Conservation (phyloP, 64 coral and sea anemone genomes). For the Dendrophyllia cribrosa region DNA sequence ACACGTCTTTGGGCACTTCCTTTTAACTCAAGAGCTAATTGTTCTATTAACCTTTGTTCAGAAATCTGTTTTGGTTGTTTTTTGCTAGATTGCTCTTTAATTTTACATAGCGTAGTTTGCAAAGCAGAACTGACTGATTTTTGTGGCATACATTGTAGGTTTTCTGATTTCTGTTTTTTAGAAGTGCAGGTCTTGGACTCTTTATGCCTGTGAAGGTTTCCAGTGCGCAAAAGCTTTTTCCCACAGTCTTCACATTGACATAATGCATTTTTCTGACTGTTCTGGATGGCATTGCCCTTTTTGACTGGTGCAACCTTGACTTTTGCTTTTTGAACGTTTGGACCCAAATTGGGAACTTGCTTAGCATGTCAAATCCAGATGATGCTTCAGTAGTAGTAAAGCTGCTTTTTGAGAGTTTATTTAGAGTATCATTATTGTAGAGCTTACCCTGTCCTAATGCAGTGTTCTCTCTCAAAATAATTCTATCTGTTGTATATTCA, state of each 20-base stretch:
- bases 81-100: slow-evolving; percentile 26
- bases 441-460: slow-evolving; percentile 28
- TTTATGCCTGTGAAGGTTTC: slow-evolving; percentile 37
- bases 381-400: slow-evolving; percentile 27
- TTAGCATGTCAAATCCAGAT: slow-evolving; percentile 52
- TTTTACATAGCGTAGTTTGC: slow-evolving; percentile 15
- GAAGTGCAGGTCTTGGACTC: slow-evolving; percentile 41
- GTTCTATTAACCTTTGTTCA: slow-evolving; percentile 5
- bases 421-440: slow-evolving; percentile 7
- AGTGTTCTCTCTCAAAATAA: slow-evolving; percentile 42
- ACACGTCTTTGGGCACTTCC: slow-evolving; percentile 34
- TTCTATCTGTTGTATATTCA: slow-evolving; percentile 28
- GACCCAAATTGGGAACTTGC: slow-evolving; percentile 22
- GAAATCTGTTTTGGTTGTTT: slow-evolving; percentile 17
- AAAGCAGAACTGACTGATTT: slow-evolving; percentile 13
- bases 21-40: slow-evolving; percentile 26
- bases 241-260: slow-evolving; percentile 21
- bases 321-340: slow-evolving; percentile 6
- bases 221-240: slow-evolving; percentile 33
- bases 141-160: neutral
- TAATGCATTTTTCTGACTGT: neutral
- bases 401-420: slow-evolving; percentile 8
- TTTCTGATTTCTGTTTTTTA: neutral
- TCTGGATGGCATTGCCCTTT: neutral
- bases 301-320: neutral